Conservation (phyloP, 2,888 invertebrate species). For the Lapara coniferarum region DNA sequence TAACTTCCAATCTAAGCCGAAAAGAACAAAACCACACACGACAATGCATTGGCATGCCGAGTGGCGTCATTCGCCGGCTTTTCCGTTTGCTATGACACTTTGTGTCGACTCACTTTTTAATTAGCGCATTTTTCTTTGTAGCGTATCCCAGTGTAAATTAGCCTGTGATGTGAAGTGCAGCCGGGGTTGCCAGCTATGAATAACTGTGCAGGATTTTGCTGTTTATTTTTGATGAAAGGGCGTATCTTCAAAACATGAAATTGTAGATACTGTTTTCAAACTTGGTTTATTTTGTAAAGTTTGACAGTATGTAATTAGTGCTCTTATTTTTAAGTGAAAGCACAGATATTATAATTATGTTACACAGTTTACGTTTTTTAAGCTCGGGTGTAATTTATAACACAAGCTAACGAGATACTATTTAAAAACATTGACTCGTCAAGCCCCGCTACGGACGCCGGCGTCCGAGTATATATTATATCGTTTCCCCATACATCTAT, state of each 20-base stretch:
- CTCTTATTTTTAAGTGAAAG: too few relatives aligned
- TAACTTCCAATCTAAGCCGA: constrained; percentile 40
- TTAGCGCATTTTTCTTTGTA: constrained; percentile 81
- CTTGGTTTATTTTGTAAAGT: not conserved
- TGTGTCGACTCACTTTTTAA: constrained; percentile 80
- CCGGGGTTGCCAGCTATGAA: constrained; percentile 40
- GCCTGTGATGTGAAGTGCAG: constrained; percentile 72
- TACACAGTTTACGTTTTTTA: too few relatives aligned
- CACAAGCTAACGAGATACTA: too few relatives aligned
- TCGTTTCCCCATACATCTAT: too few relatives aligned
- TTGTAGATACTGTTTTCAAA: not conserved
- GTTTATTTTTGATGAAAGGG: not conserved
- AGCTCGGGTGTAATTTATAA: too few relatives aligned
- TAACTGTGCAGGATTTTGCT: not conserved
- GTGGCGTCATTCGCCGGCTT: constrained; percentile 41
- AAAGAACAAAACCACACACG: constrained; percentile 51
- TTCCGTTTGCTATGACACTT: constrained; percentile 71
- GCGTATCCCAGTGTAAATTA: constrained; percentile 68
- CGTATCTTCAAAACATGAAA: not conserved
- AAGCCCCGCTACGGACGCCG: too few relatives aligned
- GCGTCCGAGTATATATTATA: too few relatives aligned
- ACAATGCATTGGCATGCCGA: constrained; percentile 36
- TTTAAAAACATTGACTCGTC: too few relatives aligned
- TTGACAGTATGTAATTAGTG: not conserved
- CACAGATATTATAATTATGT: too few relatives aligned